Evolutionary conservation across 2,888 invertebrate species (phyloP).

Genomic region (Nomada hirtipes): DNA sequence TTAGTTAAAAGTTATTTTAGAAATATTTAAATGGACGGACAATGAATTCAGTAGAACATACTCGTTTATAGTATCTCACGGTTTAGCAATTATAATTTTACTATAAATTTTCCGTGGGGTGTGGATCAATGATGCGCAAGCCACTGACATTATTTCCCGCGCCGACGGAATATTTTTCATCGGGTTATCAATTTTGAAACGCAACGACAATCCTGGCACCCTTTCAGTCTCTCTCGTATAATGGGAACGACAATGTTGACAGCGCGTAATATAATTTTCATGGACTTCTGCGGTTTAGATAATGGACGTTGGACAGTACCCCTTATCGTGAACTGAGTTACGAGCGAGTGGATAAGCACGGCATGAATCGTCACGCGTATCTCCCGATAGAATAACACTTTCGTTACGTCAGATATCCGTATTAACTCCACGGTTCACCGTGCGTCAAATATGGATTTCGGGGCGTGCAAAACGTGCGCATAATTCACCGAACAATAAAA

Average conservation of each 20-base stretch:
- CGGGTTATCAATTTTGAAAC: constrained; percentile 39
- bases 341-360: constrained; percentile 5
- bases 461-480: constrained; percentile 25
- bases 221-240: constrained; percentile 53
- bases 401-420: background rate
- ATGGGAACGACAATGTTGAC: constrained; percentile 44
- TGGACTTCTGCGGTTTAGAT: constrained; percentile 32
- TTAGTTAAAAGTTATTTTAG: too few relatives aligned
- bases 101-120: too few relatives aligned
- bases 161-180: constrained; percentile 20
- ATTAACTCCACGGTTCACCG: constrained; percentile 28
- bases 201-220: constrained; percentile 42
- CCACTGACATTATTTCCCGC: constrained; percentile 7
- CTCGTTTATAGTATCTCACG: too few relatives aligned
- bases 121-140: background rate
- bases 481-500: constrained; percentile 40
- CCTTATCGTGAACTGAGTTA: constrained; percentile 39
- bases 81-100: too few relatives aligned
- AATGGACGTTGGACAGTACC: constrained; percentile 21
- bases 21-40: too few relatives aligned
- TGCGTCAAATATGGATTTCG: constrained; percentile 21
- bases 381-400: background rate
- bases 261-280: constrained; percentile 39
- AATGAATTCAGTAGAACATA: too few relatives aligned
- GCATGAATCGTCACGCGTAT: constrained; percentile 1